These are phyloP conservation scores for Pantelozetes paolii DNA, from an alignment of 2,888 invertebrate species.

Conservation along the genomic window DNA sequence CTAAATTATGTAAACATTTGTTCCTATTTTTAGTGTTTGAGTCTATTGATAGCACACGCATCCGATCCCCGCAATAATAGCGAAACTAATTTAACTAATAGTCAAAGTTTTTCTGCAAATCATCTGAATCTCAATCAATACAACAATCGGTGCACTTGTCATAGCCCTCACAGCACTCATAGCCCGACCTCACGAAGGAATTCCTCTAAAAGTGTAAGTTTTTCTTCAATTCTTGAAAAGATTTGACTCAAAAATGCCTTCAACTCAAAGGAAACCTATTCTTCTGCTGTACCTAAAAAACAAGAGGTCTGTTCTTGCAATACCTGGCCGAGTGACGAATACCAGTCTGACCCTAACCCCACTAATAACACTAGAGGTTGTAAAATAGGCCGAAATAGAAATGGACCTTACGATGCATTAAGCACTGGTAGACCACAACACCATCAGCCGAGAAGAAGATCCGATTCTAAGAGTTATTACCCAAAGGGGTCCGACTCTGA, in stretches of 20 bases:
- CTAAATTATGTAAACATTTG: too few species aligned
- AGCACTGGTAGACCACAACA: not conserved
- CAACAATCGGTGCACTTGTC: constrained; percentile 19
- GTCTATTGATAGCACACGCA: constrained; percentile 70
- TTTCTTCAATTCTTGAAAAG: not conserved
- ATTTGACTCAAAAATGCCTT: not conserved
- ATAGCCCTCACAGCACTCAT: too few species aligned
- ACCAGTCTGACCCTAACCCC: constrained; percentile 4
- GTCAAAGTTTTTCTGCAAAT: constrained; percentile 53
- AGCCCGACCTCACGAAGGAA: not conserved
- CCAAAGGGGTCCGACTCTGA: constrained; percentile 45
- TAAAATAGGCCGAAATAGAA: constrained; percentile 12
- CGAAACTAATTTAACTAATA: constrained; percentile 52
- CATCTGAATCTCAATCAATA: constrained; percentile 47
- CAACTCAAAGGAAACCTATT: not conserved
- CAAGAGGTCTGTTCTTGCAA: constrained; percentile 15
- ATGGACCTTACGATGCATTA: constrained; percentile 14
- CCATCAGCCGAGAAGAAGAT: constrained; percentile 7
- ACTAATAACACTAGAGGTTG: not conserved
- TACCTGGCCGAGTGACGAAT: constrained; percentile 29
- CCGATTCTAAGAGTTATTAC: constrained; percentile 24
- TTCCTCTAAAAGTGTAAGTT: constrained; percentile 23
- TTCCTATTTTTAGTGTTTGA: constrained; percentile 64
- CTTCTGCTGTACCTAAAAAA: not conserved
- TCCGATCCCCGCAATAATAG: constrained; percentile 58